Base-by-base conservation (phyloP, 2,113 vertebrate species). In the Meleagris gallopavo region DNA sequence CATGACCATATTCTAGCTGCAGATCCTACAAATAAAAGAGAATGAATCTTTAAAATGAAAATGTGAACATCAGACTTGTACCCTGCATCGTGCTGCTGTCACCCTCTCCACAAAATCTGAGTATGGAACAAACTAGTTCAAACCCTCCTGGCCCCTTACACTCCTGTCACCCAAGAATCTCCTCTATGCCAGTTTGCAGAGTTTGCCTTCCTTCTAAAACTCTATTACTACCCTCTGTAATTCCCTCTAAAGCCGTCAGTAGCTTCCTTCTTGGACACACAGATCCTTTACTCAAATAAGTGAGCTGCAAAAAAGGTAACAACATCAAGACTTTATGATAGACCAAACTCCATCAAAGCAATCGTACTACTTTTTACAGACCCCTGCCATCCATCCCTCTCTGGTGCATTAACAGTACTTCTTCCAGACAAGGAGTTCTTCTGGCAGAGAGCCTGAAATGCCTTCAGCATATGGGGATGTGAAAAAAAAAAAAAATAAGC, bases 1-100 rank as follows among this genome's bases (percentile, higher is more conserved):
- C 98, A 36, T 98, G 98, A 66, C 98, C 98, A 25, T 99, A 99
- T 92, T 99, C 99, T 94, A 99, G 93, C 65, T 99, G 99, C 61
- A 99, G 97, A 93, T 99, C 99, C 99, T 99, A 95, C 45, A 92
- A 95, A 84, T 36, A 46, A 0, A 92, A 97, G 70, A 94, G 41
- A 95, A 93, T 0, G 4, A 61, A 60, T 90, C 32, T 92, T 89
- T 57, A 84, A 70, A 72, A 84, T 3, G 2, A 92, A 67, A 48
- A 78, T 18, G 36, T 3, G 15, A 91, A 17, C 57, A 40, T n/a
- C 45, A 74, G 81, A 67, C 20, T 70, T 21, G 64, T 3, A 41
- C 2, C 5, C 57, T 32, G 6, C 48, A 24, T 25, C 32, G 34
- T 3, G 29, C n/a, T 70, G 88, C n/a, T 69, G n/a, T 55, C 29